phyloP scores from a whole-genome alignment of 2,113 vertebrate genomes.

The Rallus limicola region DNA sequence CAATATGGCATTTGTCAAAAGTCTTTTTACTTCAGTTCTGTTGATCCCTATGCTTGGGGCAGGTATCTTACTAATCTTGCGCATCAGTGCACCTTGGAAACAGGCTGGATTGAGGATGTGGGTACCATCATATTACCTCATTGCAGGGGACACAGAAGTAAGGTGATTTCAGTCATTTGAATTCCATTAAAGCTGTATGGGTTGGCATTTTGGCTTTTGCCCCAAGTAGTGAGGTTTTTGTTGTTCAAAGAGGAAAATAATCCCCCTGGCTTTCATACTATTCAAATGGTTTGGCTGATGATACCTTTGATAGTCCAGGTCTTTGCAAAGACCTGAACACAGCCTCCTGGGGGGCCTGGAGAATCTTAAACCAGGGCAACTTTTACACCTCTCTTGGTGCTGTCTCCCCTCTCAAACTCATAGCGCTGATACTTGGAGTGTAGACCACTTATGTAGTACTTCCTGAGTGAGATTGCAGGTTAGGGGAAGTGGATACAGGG shows the following conservation, averaged over 20 bases:
- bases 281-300: neutral
- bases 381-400: neutral
- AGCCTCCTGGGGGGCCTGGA: neutral
- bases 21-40: neutral
- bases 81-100: neutral
- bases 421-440: neutral
- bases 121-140: neutral
- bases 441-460: neutral
- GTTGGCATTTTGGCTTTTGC: neutral
- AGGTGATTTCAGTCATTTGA: neutral
- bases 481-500: neutral
- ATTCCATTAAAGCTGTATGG: neutral
- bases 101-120: neutral
- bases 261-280: neutral
- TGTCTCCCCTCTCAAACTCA: neutral
- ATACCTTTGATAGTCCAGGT: neutral
- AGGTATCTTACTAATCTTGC: neutral
- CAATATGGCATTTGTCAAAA: neutral
- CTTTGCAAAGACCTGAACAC: neutral
- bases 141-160: neutral
- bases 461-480: neutral
- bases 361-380: neutral
- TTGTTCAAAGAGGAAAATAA: neutral
- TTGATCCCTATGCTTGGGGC: neutral
- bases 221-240: neutral